Evolutionary conservation across 2,113 vertebrate species (phyloP).

Genomic region (Benitochromis conjunctus): DNA sequence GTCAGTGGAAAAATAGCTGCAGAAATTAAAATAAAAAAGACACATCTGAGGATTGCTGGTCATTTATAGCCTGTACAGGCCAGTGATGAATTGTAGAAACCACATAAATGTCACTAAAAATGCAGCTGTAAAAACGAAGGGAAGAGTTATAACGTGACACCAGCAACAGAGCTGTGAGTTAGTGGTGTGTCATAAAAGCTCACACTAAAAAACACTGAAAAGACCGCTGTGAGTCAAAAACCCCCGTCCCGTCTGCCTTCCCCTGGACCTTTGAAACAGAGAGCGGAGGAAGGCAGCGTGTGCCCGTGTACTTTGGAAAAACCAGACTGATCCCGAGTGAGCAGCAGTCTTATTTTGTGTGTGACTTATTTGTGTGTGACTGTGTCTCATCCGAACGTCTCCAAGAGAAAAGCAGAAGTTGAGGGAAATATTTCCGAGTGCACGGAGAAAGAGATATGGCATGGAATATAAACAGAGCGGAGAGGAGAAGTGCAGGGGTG

Average conservation of each 20-base stretch:
- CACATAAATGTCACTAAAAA: conserved; percentile 19
- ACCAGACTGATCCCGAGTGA: background rate
- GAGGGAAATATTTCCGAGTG: background rate
- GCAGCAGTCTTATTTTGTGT: background rate
- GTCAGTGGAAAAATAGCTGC: conserved; percentile 9
- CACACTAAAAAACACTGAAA: background rate
- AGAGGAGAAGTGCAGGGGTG: background rate
- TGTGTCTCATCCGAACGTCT: background rate
- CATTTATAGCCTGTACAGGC: background rate
- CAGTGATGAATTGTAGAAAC: background rate
- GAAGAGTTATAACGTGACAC: background rate
- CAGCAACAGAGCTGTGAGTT: background rate
- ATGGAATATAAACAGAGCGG: background rate
- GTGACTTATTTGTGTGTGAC: background rate
- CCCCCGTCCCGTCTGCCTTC: background rate
- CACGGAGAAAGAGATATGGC: background rate
- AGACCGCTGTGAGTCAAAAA: background rate
- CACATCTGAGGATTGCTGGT: background rate
- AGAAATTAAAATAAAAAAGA: background rate
- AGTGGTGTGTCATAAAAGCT: background rate
- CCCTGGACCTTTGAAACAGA: background rate
- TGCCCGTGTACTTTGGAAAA: conserved; percentile 11
- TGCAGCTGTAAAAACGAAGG: background rate
- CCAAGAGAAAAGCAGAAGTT: background rate
- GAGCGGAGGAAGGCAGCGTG: background rate